Evolutionary conservation across 2,797 vertebrate species (phyloP).

Genomic region (Enteromius thamalakanensis): DNA sequence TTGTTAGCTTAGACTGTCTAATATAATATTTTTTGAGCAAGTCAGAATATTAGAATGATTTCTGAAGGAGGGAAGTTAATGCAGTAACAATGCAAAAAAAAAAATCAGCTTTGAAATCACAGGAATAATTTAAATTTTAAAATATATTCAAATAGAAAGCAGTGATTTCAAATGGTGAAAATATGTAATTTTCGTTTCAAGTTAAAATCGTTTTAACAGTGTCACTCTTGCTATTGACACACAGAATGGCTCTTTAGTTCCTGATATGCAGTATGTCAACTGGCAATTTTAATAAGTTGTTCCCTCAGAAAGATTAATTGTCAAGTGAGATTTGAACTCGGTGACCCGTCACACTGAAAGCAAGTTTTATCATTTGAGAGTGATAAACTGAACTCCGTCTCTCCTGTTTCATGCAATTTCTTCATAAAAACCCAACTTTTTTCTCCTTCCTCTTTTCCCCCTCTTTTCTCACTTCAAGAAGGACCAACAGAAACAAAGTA

Average conservation of each 20-base stretch:
- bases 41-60: background rate
- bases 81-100: background rate
- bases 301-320: background rate
- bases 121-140: background rate
- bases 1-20: too few relatives aligned
- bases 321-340: background rate
- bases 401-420: background rate
- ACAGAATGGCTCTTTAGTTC: background rate
- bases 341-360: background rate
- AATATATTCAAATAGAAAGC: background rate
- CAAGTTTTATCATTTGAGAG: background rate
- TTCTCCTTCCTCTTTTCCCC: background rate
- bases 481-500: conserved; percentile 45
- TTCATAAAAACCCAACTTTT: background rate
- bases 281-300: background rate
- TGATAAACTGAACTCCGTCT: background rate
- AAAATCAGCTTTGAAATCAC: background rate
- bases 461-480: conserved; percentile 23
- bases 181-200: too few relatives aligned
- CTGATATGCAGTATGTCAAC: background rate
- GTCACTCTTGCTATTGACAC: background rate
- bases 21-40: background rate
- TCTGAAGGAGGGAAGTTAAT: background rate
- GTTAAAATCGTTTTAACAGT: background rate
- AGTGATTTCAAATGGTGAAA: too few relatives aligned